Base-by-base conservation (phyloP, 2,797 vertebrate genomes). In the Meda fulgida region DNA sequence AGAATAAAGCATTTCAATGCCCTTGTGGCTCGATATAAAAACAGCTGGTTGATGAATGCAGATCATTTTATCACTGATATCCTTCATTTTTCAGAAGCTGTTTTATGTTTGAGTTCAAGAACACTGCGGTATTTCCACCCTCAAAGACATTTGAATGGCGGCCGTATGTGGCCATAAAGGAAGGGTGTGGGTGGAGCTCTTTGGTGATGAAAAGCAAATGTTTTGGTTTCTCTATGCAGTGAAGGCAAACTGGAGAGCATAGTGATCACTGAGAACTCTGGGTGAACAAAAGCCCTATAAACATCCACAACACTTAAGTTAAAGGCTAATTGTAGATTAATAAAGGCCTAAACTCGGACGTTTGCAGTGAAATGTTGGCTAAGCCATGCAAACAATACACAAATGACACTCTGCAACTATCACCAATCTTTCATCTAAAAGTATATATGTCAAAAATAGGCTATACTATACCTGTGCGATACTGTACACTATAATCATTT, bases 141-240 rank as follows among this genome's bases (percentile, higher is more conserved):
- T 31, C 34, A n/a, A 77, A 53, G 5, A 21, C 16, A 73, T 66
- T 40, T 26, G 9, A 72, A 16, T 38, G 58, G 76, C 18, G 3
- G 53, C 34, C 46, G 18, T 40, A 60, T 21, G 71, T 26, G 76
- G 76, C 43, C n/a, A 55, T 67, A 70, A 76, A 71, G 66, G 26
- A 60, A 84, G 65, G 36, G 43, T 4, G 16, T 80, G 67, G 53
- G 51, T 11, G 18, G 71, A 81, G 78, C 79, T 84, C 79, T 69
- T 81, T 86, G 51, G 81, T 87, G 72, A 86, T 53, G 58, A 84
- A 43, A 65, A 81, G 65, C 78, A 84, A 51, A 86, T 70, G 79
- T 77, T 79, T 82, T 81, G 83, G 80, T 40, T 79, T 63, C 23
- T 84, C 53, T 66, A 78, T 58, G 86, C 77, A 86, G 77, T 82